Evolutionary conservation across 2,113 vertebrate genomes (phyloP), one percentile per base, ranked within the genome.

Genomic region (Eonycteris spelaea): DNA sequence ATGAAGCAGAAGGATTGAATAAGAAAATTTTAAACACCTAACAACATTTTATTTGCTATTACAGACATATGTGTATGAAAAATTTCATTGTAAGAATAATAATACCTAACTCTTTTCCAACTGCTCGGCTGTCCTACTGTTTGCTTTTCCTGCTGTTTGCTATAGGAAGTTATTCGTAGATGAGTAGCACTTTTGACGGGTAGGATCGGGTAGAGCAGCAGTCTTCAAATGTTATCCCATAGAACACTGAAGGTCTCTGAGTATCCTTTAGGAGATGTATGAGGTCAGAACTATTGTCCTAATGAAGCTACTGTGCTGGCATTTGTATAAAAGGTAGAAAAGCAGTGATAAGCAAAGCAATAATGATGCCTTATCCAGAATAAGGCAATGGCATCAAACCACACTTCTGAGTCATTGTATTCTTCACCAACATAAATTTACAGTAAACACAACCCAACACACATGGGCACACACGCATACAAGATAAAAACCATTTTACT

Each of bases 1-100:
- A 67, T 24, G n/a, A 96, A 97, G 13, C 53, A 43, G 35, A 26
- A 83, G 85, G 71, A 77, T 55, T 91, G 63, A 67, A 63, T 90
- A 79, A 77, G 33, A 95, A 78, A 85, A 12, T 16, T 15, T 51
- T 48, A 89, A 77, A 95, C 84, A 59, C 3, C 26, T 74, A 79
- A 33, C 43, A 79, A 33, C 43, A n/a, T 57, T 77, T 78, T 67
- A 51, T 33, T 86, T 57, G 59, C 38, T 65, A 48, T 68, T 75
- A 70, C 5, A 93, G 82, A 70, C 2, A 3, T n/a, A 51, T 59
- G 38, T 4, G 6, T 26, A 63, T 33, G 86, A 21, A 86, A 86
- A 91, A 53, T 84, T 63, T 28, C 67, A 80, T 63, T 57, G 1
- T 26, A 87, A 78, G 10, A 94, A 80, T 55, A 88, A 71, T 40